Base-by-base conservation (phyloP, 2,113 vertebrate species). In the Cinclus mexicanus region DNA sequence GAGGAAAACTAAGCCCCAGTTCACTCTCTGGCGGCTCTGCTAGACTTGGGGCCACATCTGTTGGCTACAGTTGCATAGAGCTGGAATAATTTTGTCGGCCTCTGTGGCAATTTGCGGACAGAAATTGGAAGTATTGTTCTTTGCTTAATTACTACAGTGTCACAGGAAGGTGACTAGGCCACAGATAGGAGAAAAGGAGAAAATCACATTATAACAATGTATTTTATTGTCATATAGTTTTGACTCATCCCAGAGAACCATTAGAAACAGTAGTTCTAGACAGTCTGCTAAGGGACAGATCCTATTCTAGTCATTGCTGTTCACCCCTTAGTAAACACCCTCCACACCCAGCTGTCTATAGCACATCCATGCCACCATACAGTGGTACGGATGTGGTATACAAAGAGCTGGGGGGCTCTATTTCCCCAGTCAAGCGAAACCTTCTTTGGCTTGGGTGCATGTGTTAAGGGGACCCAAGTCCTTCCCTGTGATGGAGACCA, bases 11-110 rank as follows among this genome's bases (percentile, higher is more conserved):
- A 50, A 82, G 42, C 22, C 49, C 28, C 52, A 53, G 39, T 67
- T 93, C 55, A 20, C 49, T 70, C 29, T 64, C 60, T 61, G 60
- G 64, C 64, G 8, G 44, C 63, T 86, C 59, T 96, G 85, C 75
- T 47, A 67, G 68, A 47, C 59, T 46, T 59, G 85, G 67, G 79
- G 72, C 70, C 78, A 31, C 37, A 49, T 93, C 47, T 96, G 23
- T 47, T 83, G 71, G 75, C 72, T 89, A 9, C 22, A 47, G 47
- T 81, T 94, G 59, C 44, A 59, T 56, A 75, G 84, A 88, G 47
- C 44, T 90, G 85, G 68, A 93, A 71, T 71, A 80, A 83, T 81
- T 96, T 94, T 89, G 50, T 61, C 26, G 10, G 25, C 52, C 31
- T 90, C 47, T 49, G 47, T 78, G 64, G 55, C 69, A 84, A 81